Evolutionary conservation across 2,888 invertebrate species (phyloP), one percentile per base, ranked within the genome.

Genomic region (Germaria angustata): DNA sequence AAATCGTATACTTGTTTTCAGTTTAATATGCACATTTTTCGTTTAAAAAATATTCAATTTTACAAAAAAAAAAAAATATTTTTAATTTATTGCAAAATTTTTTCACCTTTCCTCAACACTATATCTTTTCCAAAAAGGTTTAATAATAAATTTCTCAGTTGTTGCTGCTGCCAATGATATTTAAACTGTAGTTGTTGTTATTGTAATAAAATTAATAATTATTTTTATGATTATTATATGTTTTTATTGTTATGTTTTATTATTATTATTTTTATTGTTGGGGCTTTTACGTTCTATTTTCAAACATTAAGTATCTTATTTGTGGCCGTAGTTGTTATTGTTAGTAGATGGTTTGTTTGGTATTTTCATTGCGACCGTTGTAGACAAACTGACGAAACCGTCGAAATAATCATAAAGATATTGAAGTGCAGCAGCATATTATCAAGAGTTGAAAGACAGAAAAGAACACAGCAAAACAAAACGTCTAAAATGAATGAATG

Each of bases 121-220:
- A 41, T 20, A 36, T 34, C 44, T 13, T 15, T 51, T 65, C 24
- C 51, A 78, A 84, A 85, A 77, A 73, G 82, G n/a, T n/a, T n/a
- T 84, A 85, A 84, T 84, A 85, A 81, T 84, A 81, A 81, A 82
- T 84, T 76, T 69, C 66, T 65, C 4, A 17, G 41, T 84, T 76
- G 78, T 77, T 79, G 81, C 77, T 85, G 80, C 79, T 86, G 79
- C 80, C 55, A 57, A 39, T 69, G 36, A 34, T 80, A 22, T 32
- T 71, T 32, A 36, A 32, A 24, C 46, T 61, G 20, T 46, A 55
- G 24, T 63, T 61, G 55, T 69, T 61, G 32, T 72, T 75, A 39
- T 76, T 77, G 39, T 84, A 85, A 82, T 87, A 84, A 85, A 53
- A 61, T 69, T 85, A 84, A 82, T 82, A 63, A 84, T 84, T 81